Conservation (phyloP, 1,140 invertebrate species). For the Drosophila orena region DNA sequence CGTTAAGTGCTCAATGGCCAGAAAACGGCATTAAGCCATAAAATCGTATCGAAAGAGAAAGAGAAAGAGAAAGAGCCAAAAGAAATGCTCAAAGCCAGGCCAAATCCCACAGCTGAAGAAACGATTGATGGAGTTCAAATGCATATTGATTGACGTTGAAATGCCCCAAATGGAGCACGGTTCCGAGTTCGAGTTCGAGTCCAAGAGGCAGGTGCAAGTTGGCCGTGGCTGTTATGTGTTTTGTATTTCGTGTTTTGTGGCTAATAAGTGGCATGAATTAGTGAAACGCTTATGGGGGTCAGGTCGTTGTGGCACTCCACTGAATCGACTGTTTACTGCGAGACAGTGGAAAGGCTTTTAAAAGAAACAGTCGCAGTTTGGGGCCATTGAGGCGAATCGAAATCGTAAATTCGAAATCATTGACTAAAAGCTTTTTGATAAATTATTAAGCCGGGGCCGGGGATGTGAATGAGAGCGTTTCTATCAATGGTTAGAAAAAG, state of each 20-base stretch:
- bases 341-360: slow-evolving; percentile 63
- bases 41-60: slow-evolving; percentile 65
- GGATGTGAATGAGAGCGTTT: slow-evolving; percentile 51
- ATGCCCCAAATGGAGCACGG: slow-evolving; percentile 76
- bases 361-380: slow-evolving; percentile 47
- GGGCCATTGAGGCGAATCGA: slow-evolving; percentile 71
- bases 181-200: slow-evolving; percentile 2
- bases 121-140: slow-evolving; percentile 75
- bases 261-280: slow-evolving; percentile 83
- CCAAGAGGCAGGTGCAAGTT: slow-evolving; percentile 69
- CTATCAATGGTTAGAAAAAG: slow-evolving; percentile 63
- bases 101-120: slow-evolving; percentile 48
- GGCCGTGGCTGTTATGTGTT: slow-evolving; percentile 4
- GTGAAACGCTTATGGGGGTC: slow-evolving; percentile 78
- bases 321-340: slow-evolving; percentile 70
- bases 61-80: slow-evolving; percentile 69
- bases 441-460: slow-evolving; percentile 61
- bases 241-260: slow-evolving; percentile 34
- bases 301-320: slow-evolving; percentile 63
- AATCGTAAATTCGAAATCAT: slow-evolving; percentile 82
- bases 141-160: slow-evolving; percentile 83
- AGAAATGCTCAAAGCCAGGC: slow-evolving; percentile 45
- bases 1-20: slow-evolving; percentile 80
- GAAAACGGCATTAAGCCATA: slow-evolving; percentile 81
- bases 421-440: slow-evolving; percentile 83